phyloP scores from a whole-genome alignment of 1,140 invertebrate species.

The Drosophila erecta region DNA sequence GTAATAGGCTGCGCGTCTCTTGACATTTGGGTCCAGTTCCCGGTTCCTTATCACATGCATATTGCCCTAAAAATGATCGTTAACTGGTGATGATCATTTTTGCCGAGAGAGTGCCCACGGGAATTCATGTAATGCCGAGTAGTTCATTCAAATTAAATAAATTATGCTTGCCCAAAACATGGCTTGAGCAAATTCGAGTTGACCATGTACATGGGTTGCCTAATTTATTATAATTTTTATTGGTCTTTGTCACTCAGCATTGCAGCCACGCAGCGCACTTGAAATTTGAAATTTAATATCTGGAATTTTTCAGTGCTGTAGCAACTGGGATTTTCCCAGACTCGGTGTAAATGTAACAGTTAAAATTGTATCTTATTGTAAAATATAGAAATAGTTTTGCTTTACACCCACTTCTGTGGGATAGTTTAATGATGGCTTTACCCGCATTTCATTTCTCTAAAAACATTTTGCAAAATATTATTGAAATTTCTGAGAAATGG shows the following conservation, averaged over 20 bases:
- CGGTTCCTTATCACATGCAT: slow-evolving; percentile 48
- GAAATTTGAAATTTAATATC: slow-evolving; percentile 39
- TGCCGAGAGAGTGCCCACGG: slow-evolving; percentile 3
- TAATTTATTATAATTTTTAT: slow-evolving; percentile 24
- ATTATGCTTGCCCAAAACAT: slow-evolving; percentile 26
- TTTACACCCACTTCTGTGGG: too few species aligned
- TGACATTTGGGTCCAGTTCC: slow-evolving; percentile 49
- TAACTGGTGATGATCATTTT: slow-evolving; percentile 9
- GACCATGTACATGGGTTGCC: slow-evolving; percentile 27
- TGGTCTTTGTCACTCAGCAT: slow-evolving; percentile 9
- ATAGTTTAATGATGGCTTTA: background rate
- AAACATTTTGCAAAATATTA: slow-evolving; percentile 4
- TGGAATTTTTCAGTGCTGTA: slow-evolving; percentile 19
- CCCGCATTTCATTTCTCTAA: slow-evolving; percentile 1
- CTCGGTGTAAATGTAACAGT: background rate
- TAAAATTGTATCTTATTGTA: background rate
- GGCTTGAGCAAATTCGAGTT: slow-evolving; percentile 31
- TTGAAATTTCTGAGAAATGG: slow-evolving; percentile 29
- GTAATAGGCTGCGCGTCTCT: slow-evolving; percentile 48
- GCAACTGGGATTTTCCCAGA: slow-evolving; percentile 10
- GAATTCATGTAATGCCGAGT: slow-evolving; percentile 21
- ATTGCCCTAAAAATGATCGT: slow-evolving; percentile 19
- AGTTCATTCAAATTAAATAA: slow-evolving; percentile 33
- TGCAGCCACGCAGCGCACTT: slow-evolving; percentile 18
- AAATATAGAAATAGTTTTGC: too few species aligned